Evolutionary conservation across 30 jellyfish, hydroid and myxozoan species (phyloP), one percentile per base, ranked within the genome.

Genomic region (Hydra vulgaris): DNA sequence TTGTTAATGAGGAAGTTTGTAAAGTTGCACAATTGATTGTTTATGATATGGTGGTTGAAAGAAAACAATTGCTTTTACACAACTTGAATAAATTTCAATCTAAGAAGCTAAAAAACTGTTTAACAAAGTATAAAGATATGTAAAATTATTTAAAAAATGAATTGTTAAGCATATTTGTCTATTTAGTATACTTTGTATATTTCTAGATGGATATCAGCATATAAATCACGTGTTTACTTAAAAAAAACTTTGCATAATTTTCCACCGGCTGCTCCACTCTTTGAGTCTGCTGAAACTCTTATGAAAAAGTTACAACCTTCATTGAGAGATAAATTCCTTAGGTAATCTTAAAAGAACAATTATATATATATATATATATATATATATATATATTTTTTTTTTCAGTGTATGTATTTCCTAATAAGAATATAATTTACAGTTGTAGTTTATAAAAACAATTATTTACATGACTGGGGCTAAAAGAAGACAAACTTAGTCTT

Each of bases 241-340:
- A 82, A 86, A 74, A 83, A 83, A 18, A 88, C 94, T 7, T 67
- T 88, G 77, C 82, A 69, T 26, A 78, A 73, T 24, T 88, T 88
- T 77, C 96, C 96, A 54, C 83, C 96, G 5, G 76, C 82, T 80
- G 81, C 89, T 56, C 87, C 94, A n/a, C 54, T 83, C 7, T 54
- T 70, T 26, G 21, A 88, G 1, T 71, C 96, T 17, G 82, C 85
- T 16, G 87, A 82, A 72, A 26, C 76, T 19, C 79, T 88, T 18
- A 79, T 74, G 7, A 53, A 12, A 40, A 40, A 40, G 61, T 12
- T 40, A 40, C 61, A 40, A 3, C 5, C 12, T 12, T 12, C 61
- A 40, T 40, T 40, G 12, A 5, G 61, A 40, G 61, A 40, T 40
- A 40, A 40, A 40, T 40, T 40, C 12, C 61, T 3, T 3, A 40